Base-by-base conservation (phyloP, 2,113 vertebrate species). In the Zosterops pallidus region DNA sequence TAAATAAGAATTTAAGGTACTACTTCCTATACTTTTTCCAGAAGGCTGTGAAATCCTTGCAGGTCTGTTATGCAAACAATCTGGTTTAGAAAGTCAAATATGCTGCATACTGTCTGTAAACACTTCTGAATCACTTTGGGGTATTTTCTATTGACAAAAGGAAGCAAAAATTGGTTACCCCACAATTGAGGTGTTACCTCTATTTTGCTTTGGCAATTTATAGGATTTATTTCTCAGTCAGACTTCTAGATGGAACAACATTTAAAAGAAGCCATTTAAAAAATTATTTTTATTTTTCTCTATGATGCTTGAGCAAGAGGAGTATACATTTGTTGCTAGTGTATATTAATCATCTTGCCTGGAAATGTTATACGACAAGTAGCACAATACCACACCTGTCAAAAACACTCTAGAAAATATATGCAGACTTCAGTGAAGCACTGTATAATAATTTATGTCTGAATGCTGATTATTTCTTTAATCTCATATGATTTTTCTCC, bases 311-410 rank as follows among this genome's bases (percentile, higher is more conserved):
- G 39, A 79, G 20, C 29, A 62, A 75, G 62, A 79, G 31, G 37
- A 90, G 25, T 49, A 39, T 20, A 19, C 22, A 8, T 90, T 86
- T 80, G 59, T 63, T 87, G n/a, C 62, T 86, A 44, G 17, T 70
- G n/a, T 76, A 67, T 64, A 70, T 90, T 68, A 94, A 83, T 95
- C 85, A 83, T 93, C 86, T 92, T 95, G 63, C 75, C 49, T 88
- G 82, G 60, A 91, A 78, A 60, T 71, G 35, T 82, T 89, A 52
- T 13, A 29, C 0, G 3, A 74, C 62, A 89, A 86, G 65, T 57
- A 84, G 28, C 24, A 91, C 46, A 53, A 75, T 79, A 29, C 44
- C 9, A 12, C 52, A 92, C 20, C 76, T 86, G 56, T 95, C 64
- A 84, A 78, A 89, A 90, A 60, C 50, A 50, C 42, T 80, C 44